Evolutionary conservation across 2,797 vertebrate genomes (phyloP).

Genomic region (Ptychadena robeensis): DNA sequence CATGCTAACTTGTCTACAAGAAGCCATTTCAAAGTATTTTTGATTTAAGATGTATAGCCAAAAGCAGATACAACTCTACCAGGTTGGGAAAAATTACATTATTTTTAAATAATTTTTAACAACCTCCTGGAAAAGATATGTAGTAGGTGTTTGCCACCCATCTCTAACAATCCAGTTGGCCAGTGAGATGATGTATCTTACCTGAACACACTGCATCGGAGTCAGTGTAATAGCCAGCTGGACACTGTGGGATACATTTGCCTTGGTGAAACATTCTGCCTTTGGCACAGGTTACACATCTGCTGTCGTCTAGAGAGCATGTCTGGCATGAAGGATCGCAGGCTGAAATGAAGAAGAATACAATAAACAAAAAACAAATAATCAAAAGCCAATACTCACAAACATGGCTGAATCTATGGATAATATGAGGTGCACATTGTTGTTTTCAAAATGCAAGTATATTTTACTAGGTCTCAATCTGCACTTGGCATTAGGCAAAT

Average conservation of each 20-base stretch:
- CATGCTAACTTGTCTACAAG: too few relatives aligned
- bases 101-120: too few relatives aligned
- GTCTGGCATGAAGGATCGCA: constrained; percentile 84
- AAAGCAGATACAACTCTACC: too few relatives aligned
- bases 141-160: too few relatives aligned
- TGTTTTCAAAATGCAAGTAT: background rate
- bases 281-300: constrained; percentile 80
- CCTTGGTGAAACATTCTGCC: constrained; percentile 78
- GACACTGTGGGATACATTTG: constrained; percentile 83
- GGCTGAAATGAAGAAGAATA: constrained; percentile 71
- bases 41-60: too few relatives aligned
- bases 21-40: too few relatives aligned
- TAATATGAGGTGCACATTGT: background rate
- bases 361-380: constrained; percentile 14
- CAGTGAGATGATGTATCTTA: constrained; percentile 63
- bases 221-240: constrained; percentile 77
- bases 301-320: constrained; percentile 79
- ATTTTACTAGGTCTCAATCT: background rate
- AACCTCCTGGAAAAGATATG: too few relatives aligned
- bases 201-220: constrained; percentile 79
- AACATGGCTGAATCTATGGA: background rate
- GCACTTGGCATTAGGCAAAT: constrained; percentile 15
- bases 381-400: background rate
- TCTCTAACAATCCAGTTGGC: background rate
- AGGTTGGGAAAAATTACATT: too few relatives aligned